Evolutionary conservation across 2,113 vertebrate genomes (phyloP).

Genomic region (crab-eating macaque (Macaca fascicularis)): DNA sequence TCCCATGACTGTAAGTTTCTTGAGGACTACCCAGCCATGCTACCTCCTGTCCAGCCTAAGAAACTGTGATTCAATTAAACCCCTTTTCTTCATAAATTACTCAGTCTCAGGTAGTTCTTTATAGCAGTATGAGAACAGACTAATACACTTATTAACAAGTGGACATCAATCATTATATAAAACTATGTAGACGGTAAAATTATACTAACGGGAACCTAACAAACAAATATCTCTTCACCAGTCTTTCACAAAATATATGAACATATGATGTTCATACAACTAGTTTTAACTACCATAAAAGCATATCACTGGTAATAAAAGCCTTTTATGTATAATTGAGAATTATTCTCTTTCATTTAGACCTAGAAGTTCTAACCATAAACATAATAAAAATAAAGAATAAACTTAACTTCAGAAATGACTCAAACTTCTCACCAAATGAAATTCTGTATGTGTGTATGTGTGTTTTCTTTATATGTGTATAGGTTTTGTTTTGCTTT

Average conservation of each 20-base stretch:
- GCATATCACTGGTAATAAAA: not conserved
- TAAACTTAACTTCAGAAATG: conserved; percentile 27
- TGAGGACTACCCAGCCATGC: too few relatives aligned
- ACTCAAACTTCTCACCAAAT: conserved; percentile 25
- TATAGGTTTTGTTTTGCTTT: not conserved
- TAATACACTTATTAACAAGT: not conserved
- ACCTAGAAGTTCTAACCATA: not conserved
- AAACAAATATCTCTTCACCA: not conserved
- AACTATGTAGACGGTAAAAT: not conserved
- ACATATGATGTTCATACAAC: not conserved
- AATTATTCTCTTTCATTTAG: not conserved
- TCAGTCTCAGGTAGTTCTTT: too few relatives aligned
- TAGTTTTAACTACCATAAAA: conserved; percentile 12
- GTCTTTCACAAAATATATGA: not conserved
- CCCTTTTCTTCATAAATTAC: too few relatives aligned
- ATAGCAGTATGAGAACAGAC: too few relatives aligned
- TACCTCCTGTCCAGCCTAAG: too few relatives aligned
- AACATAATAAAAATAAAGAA: not conserved
- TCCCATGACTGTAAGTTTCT: too few relatives aligned
- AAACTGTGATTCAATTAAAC: too few relatives aligned
- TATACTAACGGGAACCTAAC: not conserved
- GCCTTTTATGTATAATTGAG: not conserved
- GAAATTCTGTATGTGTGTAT: not conserved
- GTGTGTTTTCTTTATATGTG: not conserved
- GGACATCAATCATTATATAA: not conserved